Conservation (phyloP, 1,140 invertebrate species). For the Drosophila novamexicana region DNA sequence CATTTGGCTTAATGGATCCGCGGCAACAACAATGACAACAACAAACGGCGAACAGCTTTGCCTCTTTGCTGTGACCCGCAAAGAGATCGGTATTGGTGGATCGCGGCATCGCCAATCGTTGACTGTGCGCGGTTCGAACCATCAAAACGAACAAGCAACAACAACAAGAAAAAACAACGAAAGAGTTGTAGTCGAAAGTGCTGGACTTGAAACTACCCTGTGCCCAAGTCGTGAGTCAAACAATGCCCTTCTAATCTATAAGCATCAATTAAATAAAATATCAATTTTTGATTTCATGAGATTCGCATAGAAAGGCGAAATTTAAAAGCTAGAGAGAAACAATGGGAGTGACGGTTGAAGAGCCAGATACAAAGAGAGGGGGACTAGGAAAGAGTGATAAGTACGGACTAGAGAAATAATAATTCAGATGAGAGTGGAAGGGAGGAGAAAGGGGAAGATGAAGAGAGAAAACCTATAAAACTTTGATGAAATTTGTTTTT, state of each 20-base stretch:
- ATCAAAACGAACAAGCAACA: neutral
- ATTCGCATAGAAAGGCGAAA: neutral
- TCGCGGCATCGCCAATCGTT: neutral
- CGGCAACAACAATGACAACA: conserved; percentile 34
- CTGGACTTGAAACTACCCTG: neutral
- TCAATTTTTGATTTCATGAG: neutral
- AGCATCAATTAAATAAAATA: too few relatives aligned
- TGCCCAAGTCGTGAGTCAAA: neutral
- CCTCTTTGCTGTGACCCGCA: conserved; percentile 34
- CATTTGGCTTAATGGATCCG: conserved; percentile 74
- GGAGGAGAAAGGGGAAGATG: too few relatives aligned
- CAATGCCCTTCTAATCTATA: too few relatives aligned
- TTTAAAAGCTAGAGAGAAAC: too few relatives aligned
- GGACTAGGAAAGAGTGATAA: too few relatives aligned
- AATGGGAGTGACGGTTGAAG: too few relatives aligned
- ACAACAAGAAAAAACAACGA: conserved; percentile 5
- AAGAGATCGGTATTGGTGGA: conserved; percentile 25
- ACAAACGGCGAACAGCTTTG: conserved; percentile 7
- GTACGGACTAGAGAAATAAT: too few relatives aligned
- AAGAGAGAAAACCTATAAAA: too few relatives aligned
- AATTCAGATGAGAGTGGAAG: too few relatives aligned
- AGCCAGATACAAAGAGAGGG: too few relatives aligned
- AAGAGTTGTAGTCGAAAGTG: neutral
- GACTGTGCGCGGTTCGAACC: neutral
- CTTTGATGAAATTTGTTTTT: too few relatives aligned